phyloP scores from a whole-genome alignment of 2,113 vertebrate genomes.

The Dipodomys spectabilis region DNA sequence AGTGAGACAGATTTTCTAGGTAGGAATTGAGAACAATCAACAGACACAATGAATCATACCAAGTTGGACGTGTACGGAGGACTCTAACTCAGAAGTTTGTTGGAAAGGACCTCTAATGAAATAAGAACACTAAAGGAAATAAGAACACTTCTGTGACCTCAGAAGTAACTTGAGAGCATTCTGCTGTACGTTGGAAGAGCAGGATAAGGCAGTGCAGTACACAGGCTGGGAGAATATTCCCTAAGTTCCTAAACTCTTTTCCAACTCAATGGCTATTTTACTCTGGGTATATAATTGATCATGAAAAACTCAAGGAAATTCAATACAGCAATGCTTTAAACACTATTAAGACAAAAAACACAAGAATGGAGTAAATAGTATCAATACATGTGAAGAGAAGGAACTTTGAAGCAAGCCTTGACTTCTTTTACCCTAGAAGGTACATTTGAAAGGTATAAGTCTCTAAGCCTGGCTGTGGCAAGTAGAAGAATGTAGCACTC shows the following conservation, averaged over 20 bases:
- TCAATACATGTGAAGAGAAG: neutral
- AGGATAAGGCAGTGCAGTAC: neutral
- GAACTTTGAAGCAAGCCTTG: neutral
- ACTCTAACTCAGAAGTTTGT: neutral
- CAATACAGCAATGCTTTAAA: neutral
- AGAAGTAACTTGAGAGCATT: neutral
- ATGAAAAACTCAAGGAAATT: neutral
- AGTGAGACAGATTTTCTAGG: neutral
- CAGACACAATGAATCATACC: neutral
- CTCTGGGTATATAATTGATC: neutral
- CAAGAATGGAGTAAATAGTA: neutral
- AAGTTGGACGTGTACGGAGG: neutral
- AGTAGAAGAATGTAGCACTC: neutral
- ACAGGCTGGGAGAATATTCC: neutral
- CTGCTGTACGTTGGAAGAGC: neutral
- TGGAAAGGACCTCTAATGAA: neutral
- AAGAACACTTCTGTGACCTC: neutral
- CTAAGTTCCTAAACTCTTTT: neutral
- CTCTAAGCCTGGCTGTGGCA: neutral
- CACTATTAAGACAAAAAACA: neutral
- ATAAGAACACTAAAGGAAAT: neutral
- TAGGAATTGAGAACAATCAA: conserved; percentile 7
- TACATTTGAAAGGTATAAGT: neutral
- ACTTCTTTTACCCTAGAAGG: neutral
- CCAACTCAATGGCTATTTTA: neutral